These are phyloP conservation scores for Marcusenius ussheri DNA, from an alignment of 2,113 vertebrate genomes.

Conservation along the genomic window DNA sequence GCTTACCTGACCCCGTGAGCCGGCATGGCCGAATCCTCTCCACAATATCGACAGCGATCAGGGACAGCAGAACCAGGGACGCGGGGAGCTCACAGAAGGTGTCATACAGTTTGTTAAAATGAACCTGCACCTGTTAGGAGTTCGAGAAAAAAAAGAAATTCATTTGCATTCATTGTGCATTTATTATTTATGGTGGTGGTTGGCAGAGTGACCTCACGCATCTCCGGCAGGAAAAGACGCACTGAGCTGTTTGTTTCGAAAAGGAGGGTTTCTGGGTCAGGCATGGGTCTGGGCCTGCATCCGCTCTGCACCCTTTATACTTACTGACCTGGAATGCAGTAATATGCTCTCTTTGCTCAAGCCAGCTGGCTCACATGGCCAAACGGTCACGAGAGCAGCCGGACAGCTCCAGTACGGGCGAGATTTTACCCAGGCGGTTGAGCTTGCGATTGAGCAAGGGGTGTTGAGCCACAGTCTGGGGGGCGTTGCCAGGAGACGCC, in stretches of 20 bases:
- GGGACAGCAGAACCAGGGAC: slow-evolving; percentile 64
- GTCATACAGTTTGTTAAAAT: slow-evolving; percentile 29
- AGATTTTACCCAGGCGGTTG: not conserved
- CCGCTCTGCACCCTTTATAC: not conserved
- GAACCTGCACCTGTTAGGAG: slow-evolving; percentile 51
- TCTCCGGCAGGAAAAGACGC: not conserved
- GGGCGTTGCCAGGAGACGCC: not conserved
- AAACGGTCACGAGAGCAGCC: not conserved
- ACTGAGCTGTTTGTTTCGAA: not conserved
- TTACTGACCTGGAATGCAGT: not conserved
- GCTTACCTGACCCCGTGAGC: slow-evolving; percentile 54
- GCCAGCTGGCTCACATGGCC: not conserved
- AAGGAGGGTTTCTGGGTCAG: not conserved
- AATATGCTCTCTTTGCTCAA: not conserved
- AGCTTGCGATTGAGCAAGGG: not conserved
- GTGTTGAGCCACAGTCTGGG: not conserved
- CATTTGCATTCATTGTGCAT: not conserved
- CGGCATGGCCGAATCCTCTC: slow-evolving; percentile 63
- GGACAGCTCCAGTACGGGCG: not conserved
- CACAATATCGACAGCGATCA: slow-evolving; percentile 64
- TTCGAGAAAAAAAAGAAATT: slow-evolving; percentile 10
- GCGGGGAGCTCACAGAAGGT: slow-evolving; percentile 61
- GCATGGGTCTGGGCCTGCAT: not conserved
- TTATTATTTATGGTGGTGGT: not conserved
- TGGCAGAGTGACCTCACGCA: not conserved